Evolutionary conservation across 1,140 invertebrate species (phyloP).

Genomic region (Colletes latitarsis): DNA sequence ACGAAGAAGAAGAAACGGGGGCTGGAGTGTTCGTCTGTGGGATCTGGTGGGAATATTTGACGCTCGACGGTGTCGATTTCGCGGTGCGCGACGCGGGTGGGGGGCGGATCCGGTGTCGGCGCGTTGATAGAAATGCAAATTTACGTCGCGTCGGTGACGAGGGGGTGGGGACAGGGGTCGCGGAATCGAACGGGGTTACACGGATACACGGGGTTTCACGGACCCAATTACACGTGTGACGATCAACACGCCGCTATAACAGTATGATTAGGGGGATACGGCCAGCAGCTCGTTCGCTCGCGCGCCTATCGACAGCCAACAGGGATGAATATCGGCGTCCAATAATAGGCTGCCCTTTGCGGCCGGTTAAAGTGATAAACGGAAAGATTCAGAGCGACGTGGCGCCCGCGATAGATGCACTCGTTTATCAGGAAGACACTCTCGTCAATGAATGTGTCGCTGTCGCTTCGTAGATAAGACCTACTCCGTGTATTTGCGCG

Average conservation of each 20-base stretch:
- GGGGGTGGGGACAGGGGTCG: not conserved
- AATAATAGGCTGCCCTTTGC: conserved; percentile 52
- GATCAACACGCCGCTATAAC: conserved; percentile 61
- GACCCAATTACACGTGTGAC: conserved; percentile 65
- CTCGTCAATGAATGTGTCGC: no score
- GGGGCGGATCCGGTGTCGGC: not conserved
- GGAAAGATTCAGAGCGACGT: conserved; percentile 20
- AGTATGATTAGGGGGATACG: conserved; percentile 56
- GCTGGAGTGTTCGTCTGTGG: not conserved
- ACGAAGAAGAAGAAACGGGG: no score
- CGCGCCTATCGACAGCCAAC: conserved; percentile 52
- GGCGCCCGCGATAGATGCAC: conserved; percentile 10
- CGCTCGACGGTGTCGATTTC: not conserved
- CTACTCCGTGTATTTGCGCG: no score
- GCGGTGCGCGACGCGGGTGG: not conserved
- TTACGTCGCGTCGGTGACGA: conserved; percentile 35
- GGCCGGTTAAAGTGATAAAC: conserved; percentile 43
- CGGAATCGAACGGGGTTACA: conserved; percentile 48
- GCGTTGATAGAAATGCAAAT: conserved; percentile 60
- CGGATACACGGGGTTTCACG: conserved; percentile 45
- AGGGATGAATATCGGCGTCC: conserved; percentile 52
- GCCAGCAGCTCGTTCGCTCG: not conserved
- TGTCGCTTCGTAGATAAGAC: not conserved
- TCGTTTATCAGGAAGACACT: not conserved
- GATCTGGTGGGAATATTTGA: conserved; percentile 1